Percentiles rank a stretch among this genome's conserved stretches.
These are phyloP conservation scores for Elysia crispata DNA, from an alignment of 2,888 invertebrate species.

Conservation along the genomic window DNA sequence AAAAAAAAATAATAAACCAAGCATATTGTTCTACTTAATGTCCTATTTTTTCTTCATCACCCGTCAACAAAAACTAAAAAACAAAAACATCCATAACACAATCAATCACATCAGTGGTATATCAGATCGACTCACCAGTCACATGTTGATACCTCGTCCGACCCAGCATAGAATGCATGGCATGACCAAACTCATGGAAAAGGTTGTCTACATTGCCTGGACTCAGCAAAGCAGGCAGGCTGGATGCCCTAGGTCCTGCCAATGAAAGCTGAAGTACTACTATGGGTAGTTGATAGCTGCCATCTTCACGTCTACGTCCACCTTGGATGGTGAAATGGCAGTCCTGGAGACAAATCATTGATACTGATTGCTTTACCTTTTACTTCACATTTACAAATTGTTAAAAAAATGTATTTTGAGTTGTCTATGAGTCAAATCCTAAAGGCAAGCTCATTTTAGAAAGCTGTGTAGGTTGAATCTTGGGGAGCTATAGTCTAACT, in stretches of 20 bases:
- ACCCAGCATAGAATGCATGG: conserved; percentile 98
- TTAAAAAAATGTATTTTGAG: too few species aligned
- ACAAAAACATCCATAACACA: too few species aligned
- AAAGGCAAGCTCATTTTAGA: too few species aligned
- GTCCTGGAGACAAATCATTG: conserved; percentile 80
- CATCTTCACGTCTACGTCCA: conserved; percentile 87
- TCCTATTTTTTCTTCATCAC: too few species aligned
- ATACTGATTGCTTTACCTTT: too few species aligned
- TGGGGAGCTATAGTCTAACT: too few species aligned
- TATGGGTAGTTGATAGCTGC: conserved; percentile 90
- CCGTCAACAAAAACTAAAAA: too few species aligned
- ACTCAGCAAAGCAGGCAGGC: conserved; percentile 84
- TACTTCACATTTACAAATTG: too few species aligned
- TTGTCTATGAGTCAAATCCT: too few species aligned
- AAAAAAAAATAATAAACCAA: too few species aligned
- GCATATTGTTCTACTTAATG: neutral
- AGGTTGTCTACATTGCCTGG: conserved; percentile 94
- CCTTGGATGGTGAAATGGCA: conserved; percentile 99
- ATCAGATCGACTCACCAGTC: conserved; percentile 80
- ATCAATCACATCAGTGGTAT: neutral
- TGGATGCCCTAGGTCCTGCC: conserved; percentile 85
- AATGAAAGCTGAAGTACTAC: conserved; percentile 95
- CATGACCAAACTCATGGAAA: conserved; percentile 99
- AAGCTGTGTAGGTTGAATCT: too few species aligned
- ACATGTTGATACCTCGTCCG: conserved; percentile 97